Percentiles rank a stretch among this genome's conserved stretches.
Conservation (phyloP, 2,113 vertebrate genomes). For the Macroglossus sobrinus region DNA sequence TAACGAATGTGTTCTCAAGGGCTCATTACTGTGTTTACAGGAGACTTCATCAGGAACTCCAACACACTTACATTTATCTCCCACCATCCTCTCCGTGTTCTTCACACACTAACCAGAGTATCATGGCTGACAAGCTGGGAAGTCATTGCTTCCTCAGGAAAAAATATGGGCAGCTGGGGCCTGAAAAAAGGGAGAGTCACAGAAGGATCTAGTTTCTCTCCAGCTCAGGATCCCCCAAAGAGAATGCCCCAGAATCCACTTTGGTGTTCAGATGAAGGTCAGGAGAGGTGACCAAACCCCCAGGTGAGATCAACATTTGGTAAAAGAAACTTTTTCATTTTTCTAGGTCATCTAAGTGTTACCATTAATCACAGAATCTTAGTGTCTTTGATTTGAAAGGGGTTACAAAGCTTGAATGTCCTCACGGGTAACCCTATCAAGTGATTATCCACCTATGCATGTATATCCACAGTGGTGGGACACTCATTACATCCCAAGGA, state of each 20-base stretch:
- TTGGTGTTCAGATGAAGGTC: neutral
- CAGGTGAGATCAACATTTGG: neutral
- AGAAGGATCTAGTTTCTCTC: neutral
- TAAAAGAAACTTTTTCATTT: neutral
- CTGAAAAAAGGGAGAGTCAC: neutral
- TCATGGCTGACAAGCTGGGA: neutral
- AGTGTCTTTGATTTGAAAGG: neutral
- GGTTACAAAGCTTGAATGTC: neutral
- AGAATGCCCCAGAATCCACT: neutral
- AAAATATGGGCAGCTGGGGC: neutral
- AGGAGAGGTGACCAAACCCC: neutral
- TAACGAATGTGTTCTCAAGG: conserved; percentile 36
- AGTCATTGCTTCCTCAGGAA: neutral
- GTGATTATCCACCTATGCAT: neutral
- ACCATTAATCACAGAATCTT: neutral
- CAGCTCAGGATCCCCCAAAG: neutral
- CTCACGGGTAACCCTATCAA: neutral
- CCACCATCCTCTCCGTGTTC: neutral
- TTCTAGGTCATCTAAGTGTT: neutral
- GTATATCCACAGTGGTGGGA: no score
- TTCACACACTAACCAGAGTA: neutral
- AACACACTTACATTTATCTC: neutral
- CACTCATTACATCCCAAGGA: neutral
- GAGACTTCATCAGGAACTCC: conserved; percentile 19
- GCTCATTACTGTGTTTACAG: conserved; percentile 11